Evolutionary conservation across 1,140 invertebrate species (phyloP).

Genomic region (Euwallacea similis): DNA sequence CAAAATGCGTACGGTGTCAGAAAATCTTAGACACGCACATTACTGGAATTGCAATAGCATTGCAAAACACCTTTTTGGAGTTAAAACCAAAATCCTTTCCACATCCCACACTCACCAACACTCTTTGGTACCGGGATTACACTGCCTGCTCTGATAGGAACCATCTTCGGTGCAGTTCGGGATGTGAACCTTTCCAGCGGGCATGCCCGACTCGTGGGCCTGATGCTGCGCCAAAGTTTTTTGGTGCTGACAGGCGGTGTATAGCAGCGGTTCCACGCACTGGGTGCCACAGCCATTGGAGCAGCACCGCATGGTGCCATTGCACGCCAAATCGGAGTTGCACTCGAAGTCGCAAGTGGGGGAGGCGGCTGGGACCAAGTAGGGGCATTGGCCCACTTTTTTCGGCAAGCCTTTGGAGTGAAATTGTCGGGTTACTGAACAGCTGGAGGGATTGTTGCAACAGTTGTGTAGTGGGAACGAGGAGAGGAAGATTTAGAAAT

Average conservation of each 20-base stretch:
- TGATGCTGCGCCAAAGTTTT: constrained; percentile 69
- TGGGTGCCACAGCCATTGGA: constrained; percentile 84
- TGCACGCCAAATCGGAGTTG: constrained; percentile 74
- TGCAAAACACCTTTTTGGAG: too few species aligned
- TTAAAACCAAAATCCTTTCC: neutral
- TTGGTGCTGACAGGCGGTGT: constrained; percentile 71
- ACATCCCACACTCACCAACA: constrained; percentile 66
- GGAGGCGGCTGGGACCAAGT: constrained; percentile 72
- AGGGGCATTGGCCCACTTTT: constrained; percentile 80
- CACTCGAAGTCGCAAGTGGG: constrained; percentile 76
- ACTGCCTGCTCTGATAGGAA: constrained; percentile 77
- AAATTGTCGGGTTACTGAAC: too few species aligned
- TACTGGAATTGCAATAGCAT: too few species aligned
- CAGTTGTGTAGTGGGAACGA: too few species aligned
- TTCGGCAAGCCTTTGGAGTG: constrained; percentile 60
- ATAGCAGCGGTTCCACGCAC: constrained; percentile 66
- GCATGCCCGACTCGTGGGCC: constrained; percentile 73
- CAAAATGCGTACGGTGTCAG: too few species aligned
- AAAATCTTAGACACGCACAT: too few species aligned
- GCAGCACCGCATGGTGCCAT: constrained; percentile 71
- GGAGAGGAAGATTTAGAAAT: constrained; percentile 2
- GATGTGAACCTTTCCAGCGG: constrained; percentile 72
- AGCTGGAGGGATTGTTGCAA: too few species aligned
- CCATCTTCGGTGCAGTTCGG: constrained; percentile 78
- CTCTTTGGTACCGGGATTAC: constrained; percentile 69